Conservation (phyloP, 2,113 vertebrate genomes). For the Pteronura brasiliensis region DNA sequence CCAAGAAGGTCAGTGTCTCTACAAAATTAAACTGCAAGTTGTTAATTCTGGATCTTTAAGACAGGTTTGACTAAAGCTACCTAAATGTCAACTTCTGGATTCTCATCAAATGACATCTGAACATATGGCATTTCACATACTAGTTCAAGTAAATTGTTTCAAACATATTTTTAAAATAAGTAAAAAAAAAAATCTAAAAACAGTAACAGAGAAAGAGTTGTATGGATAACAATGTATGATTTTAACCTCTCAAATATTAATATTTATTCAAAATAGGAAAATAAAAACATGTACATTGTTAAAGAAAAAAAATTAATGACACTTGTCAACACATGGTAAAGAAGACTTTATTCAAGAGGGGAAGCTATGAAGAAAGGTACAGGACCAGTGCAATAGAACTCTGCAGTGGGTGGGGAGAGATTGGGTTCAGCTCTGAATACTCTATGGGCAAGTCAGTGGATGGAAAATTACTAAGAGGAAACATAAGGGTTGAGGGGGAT, state of each 20-base stretch:
- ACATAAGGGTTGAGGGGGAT: background rate
- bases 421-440: background rate
- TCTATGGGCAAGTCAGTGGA: background rate
- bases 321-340: background rate
- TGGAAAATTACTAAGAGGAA: background rate
- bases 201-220: background rate
- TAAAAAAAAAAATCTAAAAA: slow-evolving; percentile 15
- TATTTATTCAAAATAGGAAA: slow-evolving; percentile 34
- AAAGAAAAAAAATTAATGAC: background rate
- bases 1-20: background rate
- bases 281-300: slow-evolving; percentile 5
- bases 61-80: background rate
- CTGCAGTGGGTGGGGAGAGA: background rate
- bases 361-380: background rate
- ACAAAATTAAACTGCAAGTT: slow-evolving; percentile 16
- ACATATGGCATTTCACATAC: background rate
- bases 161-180: slow-evolving; percentile 39
- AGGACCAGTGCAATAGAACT: background rate
- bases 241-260: slow-evolving; percentile 12
- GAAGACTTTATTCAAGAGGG: background rate
- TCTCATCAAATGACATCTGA: background rate
- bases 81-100: background rate
- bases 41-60: slow-evolving; percentile 16
- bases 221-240: background rate
- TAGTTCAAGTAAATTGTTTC: slow-evolving; percentile 31